Evolutionary conservation across 2,113 vertebrate genomes (phyloP).

Genomic region (Eulemur rufifrons): DNA sequence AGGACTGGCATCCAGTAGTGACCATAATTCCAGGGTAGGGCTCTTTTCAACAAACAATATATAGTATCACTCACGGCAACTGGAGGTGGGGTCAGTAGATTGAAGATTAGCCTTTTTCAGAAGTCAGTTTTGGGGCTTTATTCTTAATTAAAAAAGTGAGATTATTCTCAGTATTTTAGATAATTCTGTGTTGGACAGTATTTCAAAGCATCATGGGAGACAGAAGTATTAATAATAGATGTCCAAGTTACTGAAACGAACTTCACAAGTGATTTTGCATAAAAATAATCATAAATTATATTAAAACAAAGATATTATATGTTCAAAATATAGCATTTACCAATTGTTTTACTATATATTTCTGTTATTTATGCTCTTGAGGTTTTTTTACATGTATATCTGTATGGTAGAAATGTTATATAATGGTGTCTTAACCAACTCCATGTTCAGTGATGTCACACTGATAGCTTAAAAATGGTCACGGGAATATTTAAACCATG

Average conservation of each 20-base stretch:
- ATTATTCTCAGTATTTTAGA: constrained; percentile 3
- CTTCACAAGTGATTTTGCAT: background rate
- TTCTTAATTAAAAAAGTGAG: background rate
- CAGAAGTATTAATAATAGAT: background rate
- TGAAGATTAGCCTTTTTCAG: background rate
- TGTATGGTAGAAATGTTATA: background rate
- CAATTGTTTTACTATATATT: background rate
- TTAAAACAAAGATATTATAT: constrained; percentile 28
- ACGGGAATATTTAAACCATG: background rate
- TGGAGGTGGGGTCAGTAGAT: background rate
- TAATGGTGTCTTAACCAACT: background rate
- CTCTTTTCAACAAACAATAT: background rate
- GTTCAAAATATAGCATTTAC: background rate
- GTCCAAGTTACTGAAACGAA: background rate
- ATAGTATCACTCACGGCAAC: background rate
- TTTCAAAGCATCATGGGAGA: background rate
- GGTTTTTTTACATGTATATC: background rate
- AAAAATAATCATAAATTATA: background rate
- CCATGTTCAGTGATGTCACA: background rate
- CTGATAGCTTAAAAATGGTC: background rate
- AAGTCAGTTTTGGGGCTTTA: background rate
- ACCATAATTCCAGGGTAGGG: background rate
- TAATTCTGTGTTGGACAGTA: background rate
- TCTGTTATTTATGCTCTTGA: background rate
- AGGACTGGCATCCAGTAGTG: background rate